These are phyloP conservation scores for Alentia gelatinosa DNA, from an alignment of 2,888 invertebrate species.

Conservation along the genomic window DNA sequence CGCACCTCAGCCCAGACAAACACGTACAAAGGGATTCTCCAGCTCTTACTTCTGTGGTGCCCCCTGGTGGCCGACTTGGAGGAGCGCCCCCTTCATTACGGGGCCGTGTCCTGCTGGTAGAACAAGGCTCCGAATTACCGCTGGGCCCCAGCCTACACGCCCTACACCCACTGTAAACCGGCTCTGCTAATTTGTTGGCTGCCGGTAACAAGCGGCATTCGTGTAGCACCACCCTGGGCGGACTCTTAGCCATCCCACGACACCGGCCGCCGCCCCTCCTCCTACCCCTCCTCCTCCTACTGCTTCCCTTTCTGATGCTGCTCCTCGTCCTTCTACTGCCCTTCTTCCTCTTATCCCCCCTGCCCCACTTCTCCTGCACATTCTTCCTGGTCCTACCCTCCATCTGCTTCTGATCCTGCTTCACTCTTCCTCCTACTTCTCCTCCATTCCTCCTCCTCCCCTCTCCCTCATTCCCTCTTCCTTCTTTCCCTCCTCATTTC, in stretches of 20 bases:
- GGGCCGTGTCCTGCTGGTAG: slow-evolving; percentile 16
- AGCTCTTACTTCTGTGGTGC: neutral
- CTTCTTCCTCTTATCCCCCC: neutral
- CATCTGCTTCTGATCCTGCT: too few relatives aligned
- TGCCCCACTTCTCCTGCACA: neutral
- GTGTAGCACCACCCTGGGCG: neutral
- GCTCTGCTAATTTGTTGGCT: slow-evolving; percentile 19
- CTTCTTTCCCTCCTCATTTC: too few relatives aligned
- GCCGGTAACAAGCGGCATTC: neutral
- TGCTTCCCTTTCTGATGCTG: neutral
- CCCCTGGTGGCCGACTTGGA: neutral
- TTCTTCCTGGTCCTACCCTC: too few relatives aligned
- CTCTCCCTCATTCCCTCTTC: too few relatives aligned
- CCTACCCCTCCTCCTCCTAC: neutral
- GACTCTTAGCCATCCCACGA: neutral
- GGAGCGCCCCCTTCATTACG: neutral
- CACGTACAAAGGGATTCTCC: too few relatives aligned
- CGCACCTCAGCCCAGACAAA: too few relatives aligned
- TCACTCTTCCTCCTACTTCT: too few relatives aligned
- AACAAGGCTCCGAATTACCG: neutral
- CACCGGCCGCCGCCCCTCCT: neutral
- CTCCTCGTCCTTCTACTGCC: neutral
- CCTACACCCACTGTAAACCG: neutral
- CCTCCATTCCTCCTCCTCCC: neutral
- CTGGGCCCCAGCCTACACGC: neutral